Base-by-base conservation (phyloP, 1,140 invertebrate genomes). In the Ceratoteleas bidentatus region DNA sequence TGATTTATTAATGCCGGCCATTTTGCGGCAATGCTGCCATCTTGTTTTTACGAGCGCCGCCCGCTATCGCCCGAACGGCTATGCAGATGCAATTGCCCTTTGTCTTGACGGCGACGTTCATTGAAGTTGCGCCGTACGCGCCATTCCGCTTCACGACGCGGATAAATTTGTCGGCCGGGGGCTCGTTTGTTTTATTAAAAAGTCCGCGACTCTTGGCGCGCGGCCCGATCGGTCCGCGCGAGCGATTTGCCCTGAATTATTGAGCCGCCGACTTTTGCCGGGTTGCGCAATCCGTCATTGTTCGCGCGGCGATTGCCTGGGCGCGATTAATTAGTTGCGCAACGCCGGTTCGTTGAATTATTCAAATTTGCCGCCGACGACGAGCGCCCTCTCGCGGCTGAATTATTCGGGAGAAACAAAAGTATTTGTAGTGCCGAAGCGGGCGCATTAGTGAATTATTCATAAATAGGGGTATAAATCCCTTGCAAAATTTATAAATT, bases 21-120 rank as follows among this genome's bases (percentile, higher is more conserved):
- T 89, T 90, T 89, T 88, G 87, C 73, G 83, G 85, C 85, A 76
- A 68, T 56, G n/a, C 58, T 75, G 85, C 88, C 88, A 91, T 90
- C 84, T 89, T 90, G 87, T 87, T 91, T 89, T 90, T 89, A 89
- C 78, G 78, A 86, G 77, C 72, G 81, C 43, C 85, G 54, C 86
- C 82, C 84, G 58, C 85, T 56, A 84, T 69, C 74, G 54, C 73
- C 65, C 62, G 36, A 69, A 83, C 60, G 50, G 53, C 52, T 76
- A 83, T 81, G 79, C 68, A 75, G 77, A 85, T 85, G 62, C 81
- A 76, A 78, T 84, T 80, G 77, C 58, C 70, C 76, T 66, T 79
- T 76, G 60, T 78, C 64, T 69, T 65, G 49, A 68, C 60, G 56
- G 57, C 54, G 68, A 70, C 74, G 65, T 75, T 73, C 74, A 65